phyloP scores from a whole-genome alignment of 2,797 vertebrate genomes.

The Syncerus caffer region DNA sequence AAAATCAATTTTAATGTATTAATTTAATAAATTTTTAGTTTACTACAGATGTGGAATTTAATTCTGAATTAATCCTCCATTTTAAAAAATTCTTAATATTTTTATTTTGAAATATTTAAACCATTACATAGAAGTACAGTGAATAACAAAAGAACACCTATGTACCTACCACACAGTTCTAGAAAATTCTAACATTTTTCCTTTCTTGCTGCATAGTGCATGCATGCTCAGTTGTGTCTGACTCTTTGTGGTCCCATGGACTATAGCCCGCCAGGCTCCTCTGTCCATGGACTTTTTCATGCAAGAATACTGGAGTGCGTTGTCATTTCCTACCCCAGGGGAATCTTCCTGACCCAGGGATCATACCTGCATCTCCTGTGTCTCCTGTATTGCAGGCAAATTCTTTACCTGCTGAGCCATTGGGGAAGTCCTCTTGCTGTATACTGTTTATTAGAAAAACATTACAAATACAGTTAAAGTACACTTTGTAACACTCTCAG shows the following conservation, averaged over 20 bases:
- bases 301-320: neutral
- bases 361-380: neutral
- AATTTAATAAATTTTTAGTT: neutral
- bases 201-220: neutral
- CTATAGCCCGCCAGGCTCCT: neutral
- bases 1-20: neutral
- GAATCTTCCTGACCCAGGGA: neutral
- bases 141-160: neutral
- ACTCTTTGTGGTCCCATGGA: neutral
- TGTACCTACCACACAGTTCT: neutral
- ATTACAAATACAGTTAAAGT: neutral
- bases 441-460: neutral
- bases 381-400: neutral
- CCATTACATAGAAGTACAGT: neutral
- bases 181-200: neutral
- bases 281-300: neutral
- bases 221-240: neutral
- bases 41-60: neutral
- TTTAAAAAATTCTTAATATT: neutral
- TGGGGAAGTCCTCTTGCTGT: neutral
- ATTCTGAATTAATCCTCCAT: neutral
- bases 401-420: neutral
- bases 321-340: neutral
- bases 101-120: constrained; percentile 28
- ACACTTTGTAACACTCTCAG: neutral